Percentiles rank a stretch among this genome's conserved stretches.
These are phyloP conservation scores for Gnathonemus longibarbis DNA, from an alignment of 2,113 vertebrate species.

Conservation along the genomic window DNA sequence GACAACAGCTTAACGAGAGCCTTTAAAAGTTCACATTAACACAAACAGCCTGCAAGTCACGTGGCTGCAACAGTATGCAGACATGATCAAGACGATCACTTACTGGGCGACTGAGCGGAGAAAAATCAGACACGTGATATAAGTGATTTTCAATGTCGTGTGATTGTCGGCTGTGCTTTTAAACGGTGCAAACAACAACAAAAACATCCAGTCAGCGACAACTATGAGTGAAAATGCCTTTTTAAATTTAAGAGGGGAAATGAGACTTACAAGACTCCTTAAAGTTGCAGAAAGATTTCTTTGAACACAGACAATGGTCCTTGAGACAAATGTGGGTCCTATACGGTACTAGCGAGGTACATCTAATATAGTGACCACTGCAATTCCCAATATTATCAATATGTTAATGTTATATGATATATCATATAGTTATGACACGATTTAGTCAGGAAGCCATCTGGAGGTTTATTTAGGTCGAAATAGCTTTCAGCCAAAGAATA, in stretches of 20 bases:
- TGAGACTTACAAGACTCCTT: background rate
- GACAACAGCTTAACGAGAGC: background rate
- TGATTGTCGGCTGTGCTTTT: background rate
- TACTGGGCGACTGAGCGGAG: background rate
- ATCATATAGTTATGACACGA: background rate
- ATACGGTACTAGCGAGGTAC: background rate
- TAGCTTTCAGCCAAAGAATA: background rate
- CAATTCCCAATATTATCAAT: background rate
- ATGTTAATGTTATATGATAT: background rate
- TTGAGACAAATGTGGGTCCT: background rate
- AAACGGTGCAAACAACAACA: background rate
- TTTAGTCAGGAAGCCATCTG: background rate
- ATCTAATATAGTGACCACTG: background rate
- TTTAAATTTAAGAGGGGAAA: background rate
- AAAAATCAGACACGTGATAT: background rate
- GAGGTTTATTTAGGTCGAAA: background rate
- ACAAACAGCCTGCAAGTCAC: background rate
- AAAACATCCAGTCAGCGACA: background rate
- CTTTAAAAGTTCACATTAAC: background rate
- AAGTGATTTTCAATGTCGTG: background rate
- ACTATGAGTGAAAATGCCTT: background rate
- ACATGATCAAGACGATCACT: background rate
- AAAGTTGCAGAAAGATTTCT: background rate
- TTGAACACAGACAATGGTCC: background rate
- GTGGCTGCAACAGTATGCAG: background rate